phyloP scores from a whole-genome alignment of 1,140 invertebrate genomes.

The Drosophila eugracilis region DNA sequence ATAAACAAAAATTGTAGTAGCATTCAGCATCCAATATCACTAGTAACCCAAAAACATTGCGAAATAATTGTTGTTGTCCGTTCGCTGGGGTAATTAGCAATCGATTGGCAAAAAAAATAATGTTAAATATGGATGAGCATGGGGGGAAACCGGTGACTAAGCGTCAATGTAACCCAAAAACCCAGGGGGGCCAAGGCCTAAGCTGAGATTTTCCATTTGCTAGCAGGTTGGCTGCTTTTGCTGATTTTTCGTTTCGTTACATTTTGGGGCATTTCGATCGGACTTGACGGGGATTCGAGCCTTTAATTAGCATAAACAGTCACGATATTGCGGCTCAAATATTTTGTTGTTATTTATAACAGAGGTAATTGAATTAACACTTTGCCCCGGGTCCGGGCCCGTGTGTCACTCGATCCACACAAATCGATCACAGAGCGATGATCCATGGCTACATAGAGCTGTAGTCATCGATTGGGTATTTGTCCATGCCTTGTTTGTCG shows the following conservation, averaged over 20 bases:
- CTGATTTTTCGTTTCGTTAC: constrained; percentile 16
- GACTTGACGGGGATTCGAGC: constrained; percentile 26
- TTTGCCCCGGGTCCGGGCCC: constrained; percentile 28
- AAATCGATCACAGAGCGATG: constrained; percentile 9
- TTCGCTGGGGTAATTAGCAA: constrained; percentile 62
- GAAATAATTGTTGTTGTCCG: constrained; percentile 28
- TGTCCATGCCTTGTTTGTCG: not conserved
- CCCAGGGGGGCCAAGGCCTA: constrained; percentile 25
- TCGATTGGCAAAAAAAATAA: constrained; percentile 59
- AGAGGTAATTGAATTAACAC: constrained; percentile 81
- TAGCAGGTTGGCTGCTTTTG: not conserved
- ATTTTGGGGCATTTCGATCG: constrained; percentile 13
- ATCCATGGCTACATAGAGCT: constrained; percentile 3
- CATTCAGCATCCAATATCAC: too few relatives aligned
- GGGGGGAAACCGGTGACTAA: constrained; percentile 38
- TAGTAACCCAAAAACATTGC: not conserved
- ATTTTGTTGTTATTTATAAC: constrained; percentile 79
- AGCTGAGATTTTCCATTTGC: constrained; percentile 32
- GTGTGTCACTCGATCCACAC: constrained; percentile 63
- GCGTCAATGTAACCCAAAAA: constrained; percentile 28
- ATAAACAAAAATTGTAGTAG: not conserved
- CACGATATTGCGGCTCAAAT: constrained; percentile 75
- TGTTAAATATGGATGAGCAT: constrained; percentile 26
- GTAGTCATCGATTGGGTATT: constrained; percentile 9
- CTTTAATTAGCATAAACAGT: constrained; percentile 81